These are phyloP conservation scores for Ptilorrhoa leucosticta DNA, from an alignment of 2,113 vertebrate species.

Conservation along the genomic window DNA sequence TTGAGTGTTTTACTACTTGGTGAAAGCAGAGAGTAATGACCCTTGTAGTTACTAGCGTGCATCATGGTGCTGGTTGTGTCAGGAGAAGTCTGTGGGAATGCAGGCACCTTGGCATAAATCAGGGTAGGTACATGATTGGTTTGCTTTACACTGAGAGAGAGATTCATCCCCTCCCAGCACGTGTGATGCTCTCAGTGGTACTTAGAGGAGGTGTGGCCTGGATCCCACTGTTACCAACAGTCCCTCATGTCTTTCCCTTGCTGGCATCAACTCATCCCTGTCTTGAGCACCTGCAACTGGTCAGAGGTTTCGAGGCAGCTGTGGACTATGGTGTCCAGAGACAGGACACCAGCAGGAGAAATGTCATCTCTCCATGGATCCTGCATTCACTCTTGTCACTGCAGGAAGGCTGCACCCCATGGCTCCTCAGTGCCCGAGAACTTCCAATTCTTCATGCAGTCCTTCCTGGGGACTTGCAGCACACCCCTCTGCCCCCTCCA, in stretches of 20 bases:
- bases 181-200: not conserved
- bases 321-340: not conserved
- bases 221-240: not conserved
- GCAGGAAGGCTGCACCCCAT: not conserved
- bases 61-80: not conserved
- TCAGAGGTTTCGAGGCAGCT: not conserved
- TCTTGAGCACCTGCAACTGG: not conserved
- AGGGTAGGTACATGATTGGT: not conserved
- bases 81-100: not conserved
- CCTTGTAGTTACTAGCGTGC: not conserved
- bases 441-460: accelerated
- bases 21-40: not conserved
- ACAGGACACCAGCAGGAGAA: not conserved
- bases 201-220: not conserved
- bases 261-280: not conserved
- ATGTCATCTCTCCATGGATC: accelerated
- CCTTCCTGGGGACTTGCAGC: accelerated
- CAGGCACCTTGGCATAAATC: not conserved
- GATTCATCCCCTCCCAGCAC: accelerated
- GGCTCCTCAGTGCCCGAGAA: accelerated
- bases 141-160: not conserved
- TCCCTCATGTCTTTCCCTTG: not conserved
- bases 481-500: not conserved
- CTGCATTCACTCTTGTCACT: not conserved
- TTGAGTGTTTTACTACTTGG: not conserved